Evolutionary conservation across 2,113 vertebrate species (phyloP).

Genomic region (Pelecanus crispus): DNA sequence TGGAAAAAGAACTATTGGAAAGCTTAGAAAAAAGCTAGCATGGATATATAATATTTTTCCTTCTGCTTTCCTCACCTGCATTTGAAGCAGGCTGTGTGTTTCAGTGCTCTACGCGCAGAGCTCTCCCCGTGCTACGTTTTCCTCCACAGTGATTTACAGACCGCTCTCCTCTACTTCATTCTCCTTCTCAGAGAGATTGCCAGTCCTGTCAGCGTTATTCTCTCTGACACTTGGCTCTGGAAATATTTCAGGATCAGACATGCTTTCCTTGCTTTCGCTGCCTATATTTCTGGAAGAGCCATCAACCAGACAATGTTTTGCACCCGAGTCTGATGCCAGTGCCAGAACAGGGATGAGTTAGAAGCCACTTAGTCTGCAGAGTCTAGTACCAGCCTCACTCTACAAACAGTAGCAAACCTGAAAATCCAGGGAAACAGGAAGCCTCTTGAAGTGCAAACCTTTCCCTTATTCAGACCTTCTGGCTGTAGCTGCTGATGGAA

Average conservation of each 20-base stretch:
- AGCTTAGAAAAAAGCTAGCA: neutral
- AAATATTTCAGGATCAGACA: constrained; percentile 49
- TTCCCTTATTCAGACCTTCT: constrained; percentile 60
- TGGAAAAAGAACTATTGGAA: neutral
- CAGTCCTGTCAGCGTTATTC: constrained; percentile 54
- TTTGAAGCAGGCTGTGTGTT: neutral
- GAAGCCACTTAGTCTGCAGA: constrained; percentile 16
- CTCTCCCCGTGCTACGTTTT: neutral
- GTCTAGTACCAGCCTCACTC: neutral
- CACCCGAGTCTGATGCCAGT: neutral
- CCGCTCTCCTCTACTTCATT: constrained; percentile 21
- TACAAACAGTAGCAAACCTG: constrained; percentile 49
- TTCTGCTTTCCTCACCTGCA: neutral
- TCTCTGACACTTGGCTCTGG: constrained; percentile 26
- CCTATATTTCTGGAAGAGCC: constrained; percentile 33
- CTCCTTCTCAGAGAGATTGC: neutral
- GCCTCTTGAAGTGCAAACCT: constrained; percentile 10
- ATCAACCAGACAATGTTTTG: neutral
- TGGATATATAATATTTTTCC: neutral
- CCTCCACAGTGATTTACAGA: constrained; percentile 27
- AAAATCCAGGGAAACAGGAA: constrained; percentile 37
- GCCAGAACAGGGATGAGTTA: neutral
- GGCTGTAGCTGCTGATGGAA: constrained; percentile 49
- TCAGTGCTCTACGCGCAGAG: neutral
- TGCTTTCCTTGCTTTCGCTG: constrained; percentile 16